Base-by-base conservation (phyloP, 2,113 vertebrate species). In the Tenrec ecaudatus region DNA sequence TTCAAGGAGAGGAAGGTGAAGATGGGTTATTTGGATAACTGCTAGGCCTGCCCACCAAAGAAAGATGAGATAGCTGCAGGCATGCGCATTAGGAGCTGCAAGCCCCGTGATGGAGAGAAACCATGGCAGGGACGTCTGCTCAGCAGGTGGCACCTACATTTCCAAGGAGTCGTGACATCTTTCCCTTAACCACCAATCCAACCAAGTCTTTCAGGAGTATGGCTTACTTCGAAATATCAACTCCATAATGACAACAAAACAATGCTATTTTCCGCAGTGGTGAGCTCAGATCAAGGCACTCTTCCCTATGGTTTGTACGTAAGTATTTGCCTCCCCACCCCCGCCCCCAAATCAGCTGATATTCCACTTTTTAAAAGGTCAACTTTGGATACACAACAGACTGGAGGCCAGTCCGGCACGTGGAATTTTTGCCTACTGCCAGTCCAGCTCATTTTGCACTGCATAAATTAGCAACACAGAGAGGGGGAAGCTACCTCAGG, bases 201-300 rank as follows among this genome's bases (percentile, higher is more conserved):
- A 66, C 57, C 43, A 71, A 77, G 25, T 6, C 87, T 57, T 76
- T 77, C 69, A 82, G 95, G 14, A 78, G 66, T 53, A 58, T 53
- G 38, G 80, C 25, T 82, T 38, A 78, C 60, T 78, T 69, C 10
- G 77, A 89, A 69, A 29, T 53, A 69, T 75, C 60, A 60, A 69
- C 11, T 95, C 43, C 80, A 85, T 43, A 82, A 69, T 88, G 82
- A 33, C 38, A 94, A 75, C 84, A 81, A 93, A 82, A 53, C 23
- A 40, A 40, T 40, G 40, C 40, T 40, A 77, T 47, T 64, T 95
- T 83, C 29, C 68, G 88, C 38, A 83, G 12, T 31, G 78, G 90
- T 88, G 20, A n/a, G 82, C 57, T 80, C 75, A 60, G n/a, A 64
- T 10, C 29, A 62, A 83, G 22, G 22, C 8, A 33, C 40, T 71